Percentiles rank a stretch among this genome's conserved stretches.
Conservation (phyloP, 2,888 invertebrate genomes). For the Thelaira solivaga region DNA sequence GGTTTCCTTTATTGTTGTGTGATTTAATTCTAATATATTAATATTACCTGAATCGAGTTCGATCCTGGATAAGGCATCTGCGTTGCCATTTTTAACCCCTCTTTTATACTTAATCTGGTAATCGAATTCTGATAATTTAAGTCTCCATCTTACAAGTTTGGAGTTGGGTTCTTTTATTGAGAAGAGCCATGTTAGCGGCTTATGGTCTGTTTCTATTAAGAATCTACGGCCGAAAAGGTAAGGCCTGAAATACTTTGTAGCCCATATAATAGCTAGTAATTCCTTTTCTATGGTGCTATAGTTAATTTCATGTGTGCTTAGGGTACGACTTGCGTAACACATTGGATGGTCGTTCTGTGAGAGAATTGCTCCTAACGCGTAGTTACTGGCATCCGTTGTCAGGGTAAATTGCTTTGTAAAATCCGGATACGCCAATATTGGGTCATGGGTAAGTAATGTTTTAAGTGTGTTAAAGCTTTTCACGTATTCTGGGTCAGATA, state of each 20-base stretch:
- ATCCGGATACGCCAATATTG: conserved; percentile 45
- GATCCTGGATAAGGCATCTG: conserved; percentile 23
- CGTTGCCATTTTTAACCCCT: conserved; percentile 19
- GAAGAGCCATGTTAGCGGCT: conserved; percentile 22
- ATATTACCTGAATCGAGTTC: not conserved
- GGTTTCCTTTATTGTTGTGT: conserved; percentile 7
- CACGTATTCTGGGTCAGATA: conserved; percentile 2
- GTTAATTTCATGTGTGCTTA: conserved; percentile 37
- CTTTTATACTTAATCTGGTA: conserved; percentile 18
- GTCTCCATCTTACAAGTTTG: conserved; percentile 17
- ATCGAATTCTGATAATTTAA: conserved; percentile 11
- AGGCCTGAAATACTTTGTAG: conserved; percentile 49
- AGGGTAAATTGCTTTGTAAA: conserved; percentile 56
- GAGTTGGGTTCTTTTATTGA: conserved; percentile 28
- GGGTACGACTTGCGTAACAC: conserved; percentile 48
- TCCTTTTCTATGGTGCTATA: conserved; percentile 55
- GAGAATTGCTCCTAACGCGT: conserved; percentile 54
- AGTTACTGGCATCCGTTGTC: conserved; percentile 52
- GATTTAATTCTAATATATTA: not conserved
- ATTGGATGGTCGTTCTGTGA: conserved; percentile 46
- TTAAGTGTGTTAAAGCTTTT: conserved; percentile 36
- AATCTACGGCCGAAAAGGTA: conserved; percentile 42
- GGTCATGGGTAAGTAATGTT: conserved; percentile 8
- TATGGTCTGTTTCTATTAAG: not conserved
- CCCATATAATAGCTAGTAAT: conserved; percentile 48